These are phyloP conservation scores for Eumerus sabulonum DNA, from an alignment of 2,888 invertebrate species.

Conservation along the genomic window DNA sequence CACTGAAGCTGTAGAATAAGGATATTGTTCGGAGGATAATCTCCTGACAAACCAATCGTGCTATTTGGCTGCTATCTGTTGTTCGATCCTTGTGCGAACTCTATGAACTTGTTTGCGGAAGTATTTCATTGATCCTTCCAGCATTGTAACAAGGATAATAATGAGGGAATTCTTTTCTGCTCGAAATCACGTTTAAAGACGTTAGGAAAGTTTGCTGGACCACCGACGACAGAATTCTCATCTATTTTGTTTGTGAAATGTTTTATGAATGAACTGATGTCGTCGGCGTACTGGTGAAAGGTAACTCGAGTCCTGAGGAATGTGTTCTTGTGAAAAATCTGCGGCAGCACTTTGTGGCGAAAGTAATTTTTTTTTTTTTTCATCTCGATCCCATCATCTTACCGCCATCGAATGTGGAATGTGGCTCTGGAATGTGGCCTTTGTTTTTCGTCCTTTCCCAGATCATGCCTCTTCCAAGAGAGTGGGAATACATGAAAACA, in stretches of 20 bases:
- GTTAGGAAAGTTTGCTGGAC: constrained; percentile 33
- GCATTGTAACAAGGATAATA: constrained; percentile 44
- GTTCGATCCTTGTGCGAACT: constrained; percentile 48
- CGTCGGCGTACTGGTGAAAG: constrained; percentile 13
- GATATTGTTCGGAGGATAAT: constrained; percentile 49
- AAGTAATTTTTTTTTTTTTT: too few species aligned
- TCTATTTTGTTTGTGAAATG: too few species aligned
- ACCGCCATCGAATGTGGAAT: constrained; percentile 15
- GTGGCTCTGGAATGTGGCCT: constrained; percentile 31
- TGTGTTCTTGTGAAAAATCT: constrained; percentile 37
- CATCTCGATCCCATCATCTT: constrained; percentile 10
- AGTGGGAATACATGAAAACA: constrained; percentile 6
- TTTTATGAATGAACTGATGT: constrained; percentile 43
- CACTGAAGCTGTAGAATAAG: constrained; percentile 29
- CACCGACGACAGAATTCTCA: constrained; percentile 32
- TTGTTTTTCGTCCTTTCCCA: constrained; percentile 35
- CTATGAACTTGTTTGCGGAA: constrained; percentile 59
- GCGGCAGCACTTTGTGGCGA: constrained; percentile 67
- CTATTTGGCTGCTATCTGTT: constrained; percentile 19
- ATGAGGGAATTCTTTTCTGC: constrained; percentile 37
- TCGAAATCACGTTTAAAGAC: constrained; percentile 50
- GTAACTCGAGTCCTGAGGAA: constrained; percentile 62
- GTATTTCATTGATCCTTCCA: constrained; percentile 60
- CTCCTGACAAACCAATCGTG: constrained; percentile 59
- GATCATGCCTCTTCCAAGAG: constrained; percentile 46